These are phyloP conservation scores for Ranitomeya imitator DNA, from an alignment of 2,113 vertebrate species.

Conservation along the genomic window DNA sequence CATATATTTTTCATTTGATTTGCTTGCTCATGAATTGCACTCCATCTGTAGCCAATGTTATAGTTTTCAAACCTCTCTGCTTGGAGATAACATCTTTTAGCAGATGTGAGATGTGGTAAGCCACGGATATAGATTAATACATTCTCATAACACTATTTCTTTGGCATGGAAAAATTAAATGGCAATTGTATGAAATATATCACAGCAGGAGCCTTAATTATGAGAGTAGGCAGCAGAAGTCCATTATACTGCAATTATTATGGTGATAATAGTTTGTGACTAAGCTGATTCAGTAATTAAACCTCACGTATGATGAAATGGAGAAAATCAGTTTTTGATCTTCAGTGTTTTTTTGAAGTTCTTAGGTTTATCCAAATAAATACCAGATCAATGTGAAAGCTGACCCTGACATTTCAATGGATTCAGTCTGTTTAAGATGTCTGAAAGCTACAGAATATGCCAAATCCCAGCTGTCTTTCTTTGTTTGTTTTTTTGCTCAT, in stretches of 20 bases:
- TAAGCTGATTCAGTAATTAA: constrained; percentile 35
- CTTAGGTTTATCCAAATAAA: constrained; percentile 31
- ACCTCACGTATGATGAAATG: constrained; percentile 13
- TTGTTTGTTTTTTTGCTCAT: background rate
- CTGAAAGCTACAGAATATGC: background rate
- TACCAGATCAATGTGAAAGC: constrained; percentile 2
- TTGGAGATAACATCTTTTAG: background rate
- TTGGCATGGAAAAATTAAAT: constrained; percentile 2
- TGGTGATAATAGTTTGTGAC: constrained; percentile 39
- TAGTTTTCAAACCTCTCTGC: background rate
- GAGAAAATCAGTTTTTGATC: constrained; percentile 17
- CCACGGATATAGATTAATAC: background rate
- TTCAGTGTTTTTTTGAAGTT: background rate
- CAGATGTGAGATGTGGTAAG: background rate
- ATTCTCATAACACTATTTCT: background rate
- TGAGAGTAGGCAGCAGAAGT: constrained; percentile 15
- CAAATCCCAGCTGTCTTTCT: background rate
- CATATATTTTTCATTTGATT: background rate
- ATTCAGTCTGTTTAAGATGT: background rate
- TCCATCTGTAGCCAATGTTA: background rate
- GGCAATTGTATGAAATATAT: constrained; percentile 1
- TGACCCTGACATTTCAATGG: constrained; percentile 4
- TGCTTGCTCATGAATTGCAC: background rate
- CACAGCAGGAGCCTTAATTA: constrained; percentile 39
- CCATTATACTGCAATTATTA: constrained; percentile 42